Evolutionary conservation across 2,888 invertebrate genomes (phyloP).

Genomic region (Nineta flava): DNA sequence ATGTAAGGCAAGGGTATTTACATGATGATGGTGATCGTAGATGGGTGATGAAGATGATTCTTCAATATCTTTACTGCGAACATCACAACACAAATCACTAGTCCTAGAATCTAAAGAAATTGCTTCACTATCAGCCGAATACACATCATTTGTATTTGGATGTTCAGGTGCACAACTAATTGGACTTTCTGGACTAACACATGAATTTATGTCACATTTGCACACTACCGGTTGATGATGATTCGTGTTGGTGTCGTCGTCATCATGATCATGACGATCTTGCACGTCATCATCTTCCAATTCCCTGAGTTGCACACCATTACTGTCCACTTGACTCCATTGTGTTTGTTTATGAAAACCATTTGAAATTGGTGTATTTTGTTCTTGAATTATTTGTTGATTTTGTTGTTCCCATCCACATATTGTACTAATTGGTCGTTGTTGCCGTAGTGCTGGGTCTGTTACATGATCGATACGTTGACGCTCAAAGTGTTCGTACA

Average conservation of each 20-base stretch:
- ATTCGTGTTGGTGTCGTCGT: constrained; percentile 22
- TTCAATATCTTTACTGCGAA: constrained; percentile 38
- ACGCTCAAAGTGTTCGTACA: constrained; percentile 92
- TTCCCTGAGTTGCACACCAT: constrained; percentile 17
- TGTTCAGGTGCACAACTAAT: constrained; percentile 2
- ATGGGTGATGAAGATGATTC: constrained; percentile 8
- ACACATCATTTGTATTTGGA: constrained; percentile 16
- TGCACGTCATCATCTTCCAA: too few species aligned
- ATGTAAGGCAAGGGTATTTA: constrained; percentile 21
- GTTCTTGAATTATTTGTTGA: constrained; percentile 15
- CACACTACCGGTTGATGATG: constrained; percentile 19
- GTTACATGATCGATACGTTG: constrained; percentile 89
- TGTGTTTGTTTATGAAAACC: constrained; percentile 22
- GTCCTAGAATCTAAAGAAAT: constrained; percentile 34
- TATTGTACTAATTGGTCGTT: constrained; percentile 89
- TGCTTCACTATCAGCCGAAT: constrained; percentile 32
- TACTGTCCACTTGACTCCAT: constrained; percentile 21
- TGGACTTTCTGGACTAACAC: constrained; percentile 24
- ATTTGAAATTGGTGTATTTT: constrained; percentile 17
- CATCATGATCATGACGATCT: constrained; percentile 16
- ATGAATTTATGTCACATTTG: constrained; percentile 29
- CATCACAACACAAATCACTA: constrained; percentile 44
- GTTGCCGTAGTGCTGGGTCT: constrained; percentile 83
- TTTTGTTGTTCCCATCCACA: constrained; percentile 78
- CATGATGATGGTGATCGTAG: constrained; percentile 7